A percentile compares a stretch with the other conserved stretches of the same genome.
Conservation (phyloP, 2,888 invertebrate species). For the Pseudanteris insignis region DNA sequence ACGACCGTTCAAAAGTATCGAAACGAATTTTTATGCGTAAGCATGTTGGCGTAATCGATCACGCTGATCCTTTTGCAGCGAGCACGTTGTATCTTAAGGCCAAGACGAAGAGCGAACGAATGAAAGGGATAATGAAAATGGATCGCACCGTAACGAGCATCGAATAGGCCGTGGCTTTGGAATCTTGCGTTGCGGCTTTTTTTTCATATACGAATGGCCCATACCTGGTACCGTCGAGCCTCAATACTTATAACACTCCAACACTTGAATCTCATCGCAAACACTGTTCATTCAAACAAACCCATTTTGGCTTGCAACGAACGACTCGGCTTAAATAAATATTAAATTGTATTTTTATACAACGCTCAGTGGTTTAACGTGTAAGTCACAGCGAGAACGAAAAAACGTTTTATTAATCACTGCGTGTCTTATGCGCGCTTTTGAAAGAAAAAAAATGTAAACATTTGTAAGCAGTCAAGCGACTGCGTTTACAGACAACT, state of each 20-base stretch:
- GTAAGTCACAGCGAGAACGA: too few species aligned
- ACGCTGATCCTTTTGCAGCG: conserved; percentile 19
- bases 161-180: conserved; percentile 34
- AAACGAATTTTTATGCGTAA: conserved; percentile 19
- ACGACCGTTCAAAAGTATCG: conserved; percentile 11
- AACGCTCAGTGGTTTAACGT: too few species aligned
- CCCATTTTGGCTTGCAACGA: neutral
- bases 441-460: too few species aligned
- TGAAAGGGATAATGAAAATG: conserved; percentile 46
- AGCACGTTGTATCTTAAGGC: conserved; percentile 37
- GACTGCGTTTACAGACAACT: too few species aligned
- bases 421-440: too few species aligned
- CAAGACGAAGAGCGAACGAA: conserved; percentile 27
- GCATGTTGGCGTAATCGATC: conserved; percentile 37
- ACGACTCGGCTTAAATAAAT: conserved; percentile 5
- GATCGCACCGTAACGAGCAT: conserved; percentile 42
- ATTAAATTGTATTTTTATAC: neutral
- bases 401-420: too few species aligned
- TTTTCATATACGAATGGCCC: conserved; percentile 20
- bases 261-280: conserved; percentile 2
- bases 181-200: conserved; percentile 36
- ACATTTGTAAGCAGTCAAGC: too few species aligned
- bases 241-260: conserved; percentile 22
- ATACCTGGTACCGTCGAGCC: conserved; percentile 8
- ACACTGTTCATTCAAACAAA: conserved; percentile 1